Evolutionary conservation across 2,888 invertebrate genomes (phyloP), one percentile per base, ranked within the genome.

Genomic region (Antheraea yamamai): DNA sequence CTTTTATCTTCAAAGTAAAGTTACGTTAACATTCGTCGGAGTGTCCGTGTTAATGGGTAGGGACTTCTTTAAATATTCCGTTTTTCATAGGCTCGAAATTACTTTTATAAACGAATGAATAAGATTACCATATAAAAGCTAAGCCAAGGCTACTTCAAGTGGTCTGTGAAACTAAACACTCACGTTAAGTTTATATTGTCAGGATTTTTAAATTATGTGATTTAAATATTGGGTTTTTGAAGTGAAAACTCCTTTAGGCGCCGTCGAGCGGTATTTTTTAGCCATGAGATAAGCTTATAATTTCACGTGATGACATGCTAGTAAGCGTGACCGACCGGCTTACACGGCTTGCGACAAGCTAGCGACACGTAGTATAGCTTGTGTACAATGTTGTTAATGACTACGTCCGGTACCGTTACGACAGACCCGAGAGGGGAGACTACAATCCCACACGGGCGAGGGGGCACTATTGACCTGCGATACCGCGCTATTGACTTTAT

Each of bases 91-190:
- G 64, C 64, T 2, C 30, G 70, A 39, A 70, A 70, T 70, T 70
- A 70, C 70, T 70, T 70, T 70, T 70, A 70, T 70, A 70, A 70
- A 39, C 70, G 39, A 70, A 70, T 70, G 39, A 70, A 70, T 39
- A 39, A n/a, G 70, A 70, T 70, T 70, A 39, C n/a, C 39, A 35
- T 39, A 20, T 39, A 70, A 70, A 70, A 70, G 70, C 39, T n/a
- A 70, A 18, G 20, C 12, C 39, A 39, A 70, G 70, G 14, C n/a
- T 39, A n/a, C 23, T 39, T 70, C 16, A 70, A 39, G 12, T 30
- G 7, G 16, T 12, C 26, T 30, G 26, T 30, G 16, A 30, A 47
- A 66, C 30, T 66, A 16, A 16, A 66, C 30, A 66, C 30, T 66
- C 64, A 6, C 16, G 4, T 30, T 66, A 66, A 66, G 4, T 30